A percentile compares a stretch with the other conserved stretches of the same genome.
phyloP scores from a whole-genome alignment of 2,797 vertebrate genomes.

The Taeniopygia guttata region DNA sequence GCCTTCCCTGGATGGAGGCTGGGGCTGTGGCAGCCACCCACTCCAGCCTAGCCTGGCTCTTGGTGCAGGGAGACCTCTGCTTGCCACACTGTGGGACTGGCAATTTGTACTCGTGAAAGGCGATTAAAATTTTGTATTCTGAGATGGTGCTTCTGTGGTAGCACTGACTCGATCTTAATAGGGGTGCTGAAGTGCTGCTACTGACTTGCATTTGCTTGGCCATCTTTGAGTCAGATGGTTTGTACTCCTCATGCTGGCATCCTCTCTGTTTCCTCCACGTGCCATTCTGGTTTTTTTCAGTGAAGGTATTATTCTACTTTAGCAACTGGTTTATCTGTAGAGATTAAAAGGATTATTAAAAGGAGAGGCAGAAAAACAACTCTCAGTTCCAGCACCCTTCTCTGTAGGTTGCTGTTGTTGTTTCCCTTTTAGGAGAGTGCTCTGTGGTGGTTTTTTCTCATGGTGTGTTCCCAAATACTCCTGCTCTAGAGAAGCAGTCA shows the following conservation, averaged over 20 bases:
- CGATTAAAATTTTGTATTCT: not conserved
- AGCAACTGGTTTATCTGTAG: not conserved
- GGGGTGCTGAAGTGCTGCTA: not conserved
- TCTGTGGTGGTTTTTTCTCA: not conserved
- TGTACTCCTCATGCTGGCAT: not conserved
- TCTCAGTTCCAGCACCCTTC: not conserved
- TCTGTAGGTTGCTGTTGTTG: not conserved
- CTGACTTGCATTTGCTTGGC: not conserved
- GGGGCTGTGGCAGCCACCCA: not conserved
- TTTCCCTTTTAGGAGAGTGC: not conserved
- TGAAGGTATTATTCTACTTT: not conserved
- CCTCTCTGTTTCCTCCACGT: not conserved
- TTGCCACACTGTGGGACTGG: not conserved
- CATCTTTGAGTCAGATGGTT: not conserved
- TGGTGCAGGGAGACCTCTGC: not conserved
- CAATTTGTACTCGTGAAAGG: not conserved
- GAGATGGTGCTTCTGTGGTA: not conserved
- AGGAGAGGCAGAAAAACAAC: not conserved
- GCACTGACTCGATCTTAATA: not conserved
- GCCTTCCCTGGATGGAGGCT: not conserved
- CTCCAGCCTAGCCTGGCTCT: not conserved
- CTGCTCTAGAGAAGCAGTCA: not conserved
- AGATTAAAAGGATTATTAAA: not conserved
- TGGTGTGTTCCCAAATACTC: not conserved
- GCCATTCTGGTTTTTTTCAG: not conserved